Evolutionary conservation across 1,140 invertebrate genomes (phyloP).

Genomic region (Cyrtorhinus lividipennis): DNA sequence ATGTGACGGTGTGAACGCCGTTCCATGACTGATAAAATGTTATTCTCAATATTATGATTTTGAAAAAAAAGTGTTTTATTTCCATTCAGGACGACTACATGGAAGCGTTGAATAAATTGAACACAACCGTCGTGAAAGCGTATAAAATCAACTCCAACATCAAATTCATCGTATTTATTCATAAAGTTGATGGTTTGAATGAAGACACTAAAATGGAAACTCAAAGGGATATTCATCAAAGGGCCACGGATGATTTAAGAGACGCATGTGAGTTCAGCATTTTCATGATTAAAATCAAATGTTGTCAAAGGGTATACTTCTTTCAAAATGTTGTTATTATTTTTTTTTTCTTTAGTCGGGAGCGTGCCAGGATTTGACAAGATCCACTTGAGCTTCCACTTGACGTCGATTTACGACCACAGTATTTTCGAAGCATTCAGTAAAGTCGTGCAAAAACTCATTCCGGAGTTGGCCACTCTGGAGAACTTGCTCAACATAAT

Average conservation of each 20-base stretch:
- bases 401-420: slow-evolving; percentile 99
- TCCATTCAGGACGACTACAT: slow-evolving; percentile 80
- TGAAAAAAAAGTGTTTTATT: too few relatives aligned
- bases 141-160: slow-evolving; percentile 93
- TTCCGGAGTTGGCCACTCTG: slow-evolving; percentile 89
- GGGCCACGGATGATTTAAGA: slow-evolving; percentile 84
- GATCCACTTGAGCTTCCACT: slow-evolving; percentile 85
- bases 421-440: slow-evolving; percentile 99
- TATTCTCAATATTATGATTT: too few relatives aligned
- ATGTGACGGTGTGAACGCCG: too few relatives aligned
- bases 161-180: slow-evolving; percentile 97
- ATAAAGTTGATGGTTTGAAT: slow-evolving; percentile 96
- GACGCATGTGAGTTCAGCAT: slow-evolving; percentile 62
- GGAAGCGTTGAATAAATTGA: slow-evolving; percentile 85
- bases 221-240: slow-evolving; percentile 92
- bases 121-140: slow-evolving; percentile 83
- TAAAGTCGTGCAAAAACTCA: slow-evolving; percentile 98
- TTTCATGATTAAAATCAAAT: too few relatives aligned
- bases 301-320: slow-evolving; percentile 3
- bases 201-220: slow-evolving; percentile 99
- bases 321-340: too few relatives aligned
- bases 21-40: too few relatives aligned
- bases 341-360: neutral
- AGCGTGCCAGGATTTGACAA: slow-evolving; percentile 46
- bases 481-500: slow-evolving; percentile 99